Conservation (phyloP, 2,113 vertebrate species). For the Cheilinus undulatus region DNA sequence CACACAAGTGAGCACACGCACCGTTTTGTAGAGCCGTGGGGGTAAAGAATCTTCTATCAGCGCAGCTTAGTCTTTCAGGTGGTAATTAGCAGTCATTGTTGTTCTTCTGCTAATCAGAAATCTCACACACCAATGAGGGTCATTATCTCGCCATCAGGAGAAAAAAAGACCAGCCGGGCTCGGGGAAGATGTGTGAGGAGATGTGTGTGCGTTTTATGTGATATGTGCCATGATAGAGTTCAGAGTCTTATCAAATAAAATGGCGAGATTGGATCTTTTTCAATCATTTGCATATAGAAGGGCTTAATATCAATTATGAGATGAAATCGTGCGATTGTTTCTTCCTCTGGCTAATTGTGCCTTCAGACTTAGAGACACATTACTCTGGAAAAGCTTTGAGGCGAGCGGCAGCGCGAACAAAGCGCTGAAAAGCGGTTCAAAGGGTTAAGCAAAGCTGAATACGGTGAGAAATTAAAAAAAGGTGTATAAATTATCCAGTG, state of each 20-base stretch:
- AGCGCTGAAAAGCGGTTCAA: slow-evolving; percentile 25
- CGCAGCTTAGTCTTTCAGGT: slow-evolving; percentile 74
- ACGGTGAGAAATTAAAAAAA: not conserved
- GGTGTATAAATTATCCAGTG: slow-evolving; percentile 2
- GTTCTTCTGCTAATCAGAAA: slow-evolving; percentile 79
- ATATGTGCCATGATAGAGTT: slow-evolving; percentile 61
- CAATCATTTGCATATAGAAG: slow-evolving; percentile 62
- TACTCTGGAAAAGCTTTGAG: slow-evolving; percentile 32
- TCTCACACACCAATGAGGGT: slow-evolving; percentile 74
- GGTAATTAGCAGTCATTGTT: slow-evolving; percentile 83
- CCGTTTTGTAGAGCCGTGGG: slow-evolving; percentile 45
- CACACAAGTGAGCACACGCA: slow-evolving; percentile 26
- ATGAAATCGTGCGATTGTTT: slow-evolving; percentile 58
- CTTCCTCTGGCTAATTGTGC: slow-evolving; percentile 57
- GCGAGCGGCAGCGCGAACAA: slow-evolving; percentile 8
- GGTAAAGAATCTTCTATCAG: slow-evolving; percentile 72
- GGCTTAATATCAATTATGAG: slow-evolving; percentile 73
- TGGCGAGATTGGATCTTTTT: slow-evolving; percentile 67
- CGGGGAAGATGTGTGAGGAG: slow-evolving; percentile 16
- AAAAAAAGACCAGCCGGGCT: slow-evolving; percentile 54
- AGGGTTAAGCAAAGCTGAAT: slow-evolving; percentile 38
- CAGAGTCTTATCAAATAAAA: slow-evolving; percentile 50
- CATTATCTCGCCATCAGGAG: slow-evolving; percentile 76
- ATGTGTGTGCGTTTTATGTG: slow-evolving; percentile 21
- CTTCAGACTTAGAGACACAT: slow-evolving; percentile 34